Percentiles rank a stretch among this genome's conserved stretches.
Conservation (phyloP, 1,140 invertebrate genomes). For the Drosophila nigrodunni region DNA sequence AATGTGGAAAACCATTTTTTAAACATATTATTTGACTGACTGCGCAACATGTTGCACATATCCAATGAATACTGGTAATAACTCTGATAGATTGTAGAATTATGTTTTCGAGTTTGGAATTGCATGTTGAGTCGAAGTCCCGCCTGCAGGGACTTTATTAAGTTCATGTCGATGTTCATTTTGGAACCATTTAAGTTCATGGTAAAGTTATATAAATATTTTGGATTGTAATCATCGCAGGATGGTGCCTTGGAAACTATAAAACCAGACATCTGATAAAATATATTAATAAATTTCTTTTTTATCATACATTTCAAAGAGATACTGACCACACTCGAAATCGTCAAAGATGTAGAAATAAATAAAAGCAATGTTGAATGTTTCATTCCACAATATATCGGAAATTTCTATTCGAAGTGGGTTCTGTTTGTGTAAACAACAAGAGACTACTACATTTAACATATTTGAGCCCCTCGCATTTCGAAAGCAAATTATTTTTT, state of each 20-base stretch:
- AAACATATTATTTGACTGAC: conserved; percentile 40
- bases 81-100: conserved; percentile 32
- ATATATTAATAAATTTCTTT: background rate
- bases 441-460: no score
- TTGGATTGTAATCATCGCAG: conserved; percentile 33
- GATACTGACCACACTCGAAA: background rate
- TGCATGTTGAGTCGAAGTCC: conserved; percentile 41
- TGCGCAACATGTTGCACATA: conserved; percentile 41
- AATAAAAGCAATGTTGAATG: no score
- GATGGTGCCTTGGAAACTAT: background rate
- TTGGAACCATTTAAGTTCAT: conserved; percentile 3
- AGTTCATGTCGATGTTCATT: conserved; percentile 31
- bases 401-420: no score
- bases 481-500: no score
- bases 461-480: no score
- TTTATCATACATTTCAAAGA: no score
- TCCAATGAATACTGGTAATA: conserved; percentile 49
- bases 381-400: no score
- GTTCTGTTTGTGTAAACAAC: no score
- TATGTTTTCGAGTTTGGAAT: conserved; percentile 28
- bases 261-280: conserved; percentile 4
- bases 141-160: conserved; percentile 13
- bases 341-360: no score
- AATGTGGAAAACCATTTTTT: conserved; percentile 46
- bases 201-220: conserved; percentile 43